Base-by-base conservation (phyloP, 1,140 invertebrate species). In the Ephestia elutella region DNA sequence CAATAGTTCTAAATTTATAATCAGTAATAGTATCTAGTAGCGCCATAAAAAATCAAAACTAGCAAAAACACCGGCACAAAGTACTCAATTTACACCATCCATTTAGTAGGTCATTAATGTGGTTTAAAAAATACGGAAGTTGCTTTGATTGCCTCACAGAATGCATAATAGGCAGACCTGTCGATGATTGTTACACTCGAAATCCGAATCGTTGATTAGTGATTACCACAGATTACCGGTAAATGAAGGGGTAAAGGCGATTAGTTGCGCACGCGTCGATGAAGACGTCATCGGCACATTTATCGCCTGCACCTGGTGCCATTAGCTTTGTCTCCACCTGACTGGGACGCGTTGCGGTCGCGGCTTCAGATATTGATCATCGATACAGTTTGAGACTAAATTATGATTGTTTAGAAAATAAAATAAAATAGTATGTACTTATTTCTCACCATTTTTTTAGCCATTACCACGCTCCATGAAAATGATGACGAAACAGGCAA, bases 211-310 rank as follows among this genome's bases (percentile, higher is more conserved):
- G 58, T 62, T 59, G 56, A 44, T 44, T 44, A 17, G 38, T 10
- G 38, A 44, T 44, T 44, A 44, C 38, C 38, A 44, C 62, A 54
- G 58, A 68, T 57, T 60, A 51, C 49, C 59, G 56, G 55, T 59
- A 50, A 58, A 60, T 65, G 56, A 57, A 50, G 65, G 70, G 65
- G 56, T 65, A 68, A 63, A 60, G 56, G 60, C 55, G 62, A 72
- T 79, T 79, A 67, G 75, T 64, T 70, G 60, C 74, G 81, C 79
- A 79, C 80, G 78, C 65, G 78, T 60, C 71, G 51, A 79, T 74
- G 66, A 71, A 81, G 78, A 71, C 65, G 62, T 77, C 68, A 74
- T 38, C 53, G 54, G 61, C 59, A 53, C 60, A 65, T 60, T 71
- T 61, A 70, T 69, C 81, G 79, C 75, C 79, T 84, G 81, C 76